Evolutionary conservation across 2,113 vertebrate genomes (phyloP).

Genomic region (Amphiprion ocellaris): DNA sequence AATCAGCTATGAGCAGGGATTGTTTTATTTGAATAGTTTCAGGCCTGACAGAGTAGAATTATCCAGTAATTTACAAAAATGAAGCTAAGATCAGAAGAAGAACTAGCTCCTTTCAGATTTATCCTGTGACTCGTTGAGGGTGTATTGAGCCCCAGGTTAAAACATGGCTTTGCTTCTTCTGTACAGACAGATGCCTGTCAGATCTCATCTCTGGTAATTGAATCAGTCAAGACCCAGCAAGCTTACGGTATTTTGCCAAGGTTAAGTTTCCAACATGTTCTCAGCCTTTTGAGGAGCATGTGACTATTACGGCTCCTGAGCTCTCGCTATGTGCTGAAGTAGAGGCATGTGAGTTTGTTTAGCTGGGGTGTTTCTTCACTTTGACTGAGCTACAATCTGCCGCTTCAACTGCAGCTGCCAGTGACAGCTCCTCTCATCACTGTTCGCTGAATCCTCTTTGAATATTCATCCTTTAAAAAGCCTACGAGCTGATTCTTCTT

Average conservation of each 20-base stretch:
- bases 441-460: conserved; percentile 19
- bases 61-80: not conserved
- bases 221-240: conserved; percentile 37
- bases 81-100: not conserved
- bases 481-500: not conserved
- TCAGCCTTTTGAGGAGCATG: conserved; percentile 66
- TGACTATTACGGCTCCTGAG: conserved; percentile 66
- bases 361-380: conserved; percentile 58
- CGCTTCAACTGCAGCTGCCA: not conserved
- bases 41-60: not conserved
- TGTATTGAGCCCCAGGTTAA: not conserved
- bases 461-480: conserved; percentile 48
- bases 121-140: conserved; percentile 3
- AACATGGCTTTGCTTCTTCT: not conserved
- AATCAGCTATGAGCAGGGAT: too few relatives aligned
- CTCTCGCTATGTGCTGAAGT: conserved; percentile 64
- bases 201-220: not conserved
- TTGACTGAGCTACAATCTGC: conserved; percentile 33
- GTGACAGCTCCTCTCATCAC: conserved; percentile 17
- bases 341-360: conserved; percentile 84
- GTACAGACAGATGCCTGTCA: not conserved
- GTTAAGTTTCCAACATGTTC: conserved; percentile 45
- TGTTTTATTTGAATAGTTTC: not conserved
- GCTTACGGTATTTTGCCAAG: conserved; percentile 47
- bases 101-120: not conserved